Evolutionary conservation across 92 coral and sea anemone species (phyloP).

Genomic region (Porites divaricata): DNA sequence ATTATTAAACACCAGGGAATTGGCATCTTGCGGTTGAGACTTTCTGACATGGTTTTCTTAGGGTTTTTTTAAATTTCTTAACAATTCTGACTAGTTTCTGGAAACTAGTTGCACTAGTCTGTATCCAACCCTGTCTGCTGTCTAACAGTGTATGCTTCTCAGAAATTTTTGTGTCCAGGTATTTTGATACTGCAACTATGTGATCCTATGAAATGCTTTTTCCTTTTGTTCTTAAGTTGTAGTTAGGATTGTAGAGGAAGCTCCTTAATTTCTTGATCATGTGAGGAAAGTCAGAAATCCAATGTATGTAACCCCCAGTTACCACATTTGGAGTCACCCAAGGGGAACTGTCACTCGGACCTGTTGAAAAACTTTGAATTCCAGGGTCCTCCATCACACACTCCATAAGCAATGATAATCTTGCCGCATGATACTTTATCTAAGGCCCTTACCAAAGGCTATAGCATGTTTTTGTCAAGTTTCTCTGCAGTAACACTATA

Average conservation of each 20-base stretch:
- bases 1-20: no score
- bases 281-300: not conserved
- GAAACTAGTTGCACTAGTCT: no score
- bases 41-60: no score
- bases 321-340: constrained; percentile 1
- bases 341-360: not conserved
- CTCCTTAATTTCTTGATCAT: no score
- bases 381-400: constrained; percentile 34
- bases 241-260: no score
- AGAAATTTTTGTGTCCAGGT: not conserved
- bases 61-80: no score
- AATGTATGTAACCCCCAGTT: not conserved
- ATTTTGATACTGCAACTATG: no score
- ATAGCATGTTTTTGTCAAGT: not conserved
- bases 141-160: constrained; percentile 3
- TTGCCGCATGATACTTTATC: not conserved
- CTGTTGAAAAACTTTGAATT: constrained; percentile 17
- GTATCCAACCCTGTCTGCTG: no score
- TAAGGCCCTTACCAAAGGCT: constrained; percentile 5
- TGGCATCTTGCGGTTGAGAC: no score
- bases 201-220: no score
- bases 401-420: constrained; percentile 8
- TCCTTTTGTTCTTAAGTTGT: no score
- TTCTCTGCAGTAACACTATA: constrained; percentile 31
- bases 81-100: no score